Percentiles rank a stretch among this genome's conserved stretches.
Evolutionary conservation across 1,140 invertebrate species (phyloP).

Genomic region (Babylonia areolata): DNA sequence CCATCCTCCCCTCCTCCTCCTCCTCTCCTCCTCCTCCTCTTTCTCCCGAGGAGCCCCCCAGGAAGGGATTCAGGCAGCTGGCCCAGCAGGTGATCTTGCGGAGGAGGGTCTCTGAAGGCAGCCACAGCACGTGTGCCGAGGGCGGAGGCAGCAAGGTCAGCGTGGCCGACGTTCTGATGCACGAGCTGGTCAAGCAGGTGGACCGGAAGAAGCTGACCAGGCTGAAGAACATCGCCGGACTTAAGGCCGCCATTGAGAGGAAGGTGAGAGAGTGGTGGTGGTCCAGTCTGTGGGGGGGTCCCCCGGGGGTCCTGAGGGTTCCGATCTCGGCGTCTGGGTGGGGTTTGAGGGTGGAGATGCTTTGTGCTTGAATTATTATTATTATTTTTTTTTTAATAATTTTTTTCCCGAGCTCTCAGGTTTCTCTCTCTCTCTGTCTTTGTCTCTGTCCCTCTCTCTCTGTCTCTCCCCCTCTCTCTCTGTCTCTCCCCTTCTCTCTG

Average conservation of each 20-base stretch:
- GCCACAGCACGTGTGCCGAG: neutral
- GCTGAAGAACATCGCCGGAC: neutral
- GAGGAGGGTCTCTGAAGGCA: neutral
- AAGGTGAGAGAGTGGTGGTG: neutral
- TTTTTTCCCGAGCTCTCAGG: neutral
- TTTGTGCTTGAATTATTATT: neutral
- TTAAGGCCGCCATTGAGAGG: neutral
- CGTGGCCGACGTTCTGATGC: conserved; percentile 5
- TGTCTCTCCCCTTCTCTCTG: neutral
- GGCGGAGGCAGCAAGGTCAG: neutral
- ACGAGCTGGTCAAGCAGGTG: conserved; percentile 25
- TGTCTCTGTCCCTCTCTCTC: conserved; percentile 6
- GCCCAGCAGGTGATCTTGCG: neutral
- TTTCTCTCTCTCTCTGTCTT: neutral
- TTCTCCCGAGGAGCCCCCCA: neutral
- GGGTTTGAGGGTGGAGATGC: neutral
- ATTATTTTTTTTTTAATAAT: neutral
- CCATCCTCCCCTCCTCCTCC: neutral
- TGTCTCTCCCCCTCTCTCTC: conserved; percentile 19
- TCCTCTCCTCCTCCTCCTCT: neutral
- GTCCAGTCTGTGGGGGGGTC: neutral
- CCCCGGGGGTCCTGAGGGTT: neutral
- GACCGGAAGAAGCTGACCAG: conserved; percentile 20
- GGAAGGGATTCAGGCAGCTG: conserved; percentile 14
- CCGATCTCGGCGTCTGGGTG: neutral